Evolutionary conservation across 2,797 vertebrate species (phyloP), one percentile per base, ranked within the genome.

Genomic region (Vireo griseus): DNA sequence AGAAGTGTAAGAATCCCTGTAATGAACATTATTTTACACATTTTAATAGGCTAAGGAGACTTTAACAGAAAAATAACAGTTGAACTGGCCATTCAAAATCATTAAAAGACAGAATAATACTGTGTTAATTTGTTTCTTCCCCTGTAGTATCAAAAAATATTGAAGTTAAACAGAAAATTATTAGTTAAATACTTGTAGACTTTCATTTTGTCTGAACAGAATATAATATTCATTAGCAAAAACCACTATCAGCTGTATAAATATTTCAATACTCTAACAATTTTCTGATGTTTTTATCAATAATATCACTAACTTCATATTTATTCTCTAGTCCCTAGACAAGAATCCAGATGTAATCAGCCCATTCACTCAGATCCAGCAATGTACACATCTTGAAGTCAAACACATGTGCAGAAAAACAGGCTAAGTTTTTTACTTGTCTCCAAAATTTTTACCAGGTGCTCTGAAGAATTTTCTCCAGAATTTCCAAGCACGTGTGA

Each of bases 401-500:
- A 93, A 73, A 13, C 45, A 74, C 10, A 14, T 25, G 37, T 63
- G 40, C 44, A 89, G 63, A 58, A 69, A 75, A 94, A 31, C 33
- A 73, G 10, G 2, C 3, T 16, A 44, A 51, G 10, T 17, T 90
- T 91, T 86, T 59, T 3, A 48, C 7, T 79, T 52, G 35, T 88
- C 37, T 88, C 22, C 6, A 4, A 92, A 84, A 58, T 79, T 82
- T 92, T 68, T 84, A 85, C 63, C 74, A 91, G 84, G 84, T 88
- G 59, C 63, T 85, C 55, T 10, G 29, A 91, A 85, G 74, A 54
- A 66, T 85, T 87, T 93, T 59, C 74, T 85, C 63, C 91, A 89
- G 86, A 89, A 95, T 77, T 93, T 85, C 55, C 52, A 93, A 91
- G 91, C 89, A 94, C 79, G 74, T 93, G 91, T 93, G 84, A 96